Evolutionary conservation across 2,797 vertebrate species (phyloP).

Genomic region (Pangasius sanitwongsei): DNA sequence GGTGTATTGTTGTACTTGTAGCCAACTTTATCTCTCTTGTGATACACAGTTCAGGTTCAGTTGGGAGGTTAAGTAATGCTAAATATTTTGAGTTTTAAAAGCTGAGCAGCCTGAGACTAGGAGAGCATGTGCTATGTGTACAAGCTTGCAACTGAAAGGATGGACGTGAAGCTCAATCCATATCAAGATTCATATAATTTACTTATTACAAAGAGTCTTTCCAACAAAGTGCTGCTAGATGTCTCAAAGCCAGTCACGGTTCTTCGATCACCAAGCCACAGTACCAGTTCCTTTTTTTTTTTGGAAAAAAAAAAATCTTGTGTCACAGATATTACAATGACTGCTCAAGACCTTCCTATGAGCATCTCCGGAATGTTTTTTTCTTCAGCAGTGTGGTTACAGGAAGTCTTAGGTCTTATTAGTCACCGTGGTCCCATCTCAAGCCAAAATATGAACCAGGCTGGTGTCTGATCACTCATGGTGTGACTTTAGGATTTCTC

Average conservation of each 20-base stretch:
- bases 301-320: not conserved
- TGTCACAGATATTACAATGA: not conserved
- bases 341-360: not conserved
- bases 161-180: conserved; percentile 11
- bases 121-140: not conserved
- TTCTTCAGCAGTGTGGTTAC: conserved; percentile 10
- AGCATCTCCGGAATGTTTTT: not conserved
- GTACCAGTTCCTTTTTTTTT: not conserved
- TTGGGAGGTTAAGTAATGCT: not conserved
- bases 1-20: not conserved
- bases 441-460: not conserved
- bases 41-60: not conserved
- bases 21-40: not conserved
- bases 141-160: not conserved
- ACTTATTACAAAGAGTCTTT: not conserved
- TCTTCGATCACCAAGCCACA: not conserved
- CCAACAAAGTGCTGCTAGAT: not conserved
- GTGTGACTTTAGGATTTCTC: conserved; percentile 72
- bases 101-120: not conserved
- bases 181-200: conserved; percentile 1
- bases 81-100: not conserved
- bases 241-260: not conserved
- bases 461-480: conserved; percentile 64
- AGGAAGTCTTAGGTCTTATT: not conserved
- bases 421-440: not conserved